These are phyloP conservation scores for Struthio camelus DNA, from an alignment of 2,113 vertebrate genomes.

Conservation along the genomic window DNA sequence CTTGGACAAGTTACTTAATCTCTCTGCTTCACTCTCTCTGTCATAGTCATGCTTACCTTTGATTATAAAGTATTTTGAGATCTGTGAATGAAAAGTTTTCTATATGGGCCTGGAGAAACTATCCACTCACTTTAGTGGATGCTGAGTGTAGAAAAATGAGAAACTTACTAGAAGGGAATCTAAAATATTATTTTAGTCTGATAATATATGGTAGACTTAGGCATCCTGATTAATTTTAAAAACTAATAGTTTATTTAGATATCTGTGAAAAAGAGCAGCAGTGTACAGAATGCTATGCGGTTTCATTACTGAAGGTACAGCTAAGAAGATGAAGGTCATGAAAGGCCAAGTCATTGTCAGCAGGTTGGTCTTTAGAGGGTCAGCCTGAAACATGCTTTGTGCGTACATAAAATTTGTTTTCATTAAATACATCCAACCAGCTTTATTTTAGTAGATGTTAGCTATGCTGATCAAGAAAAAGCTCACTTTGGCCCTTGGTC, in stretches of 20 bases:
- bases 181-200: not conserved
- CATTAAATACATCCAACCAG: not conserved
- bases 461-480: rapidly evolving
- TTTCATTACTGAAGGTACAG: not conserved
- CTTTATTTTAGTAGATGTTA: not conserved
- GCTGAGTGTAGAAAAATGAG: not conserved
- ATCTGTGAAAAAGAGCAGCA: not conserved
- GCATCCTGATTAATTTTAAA: not conserved
- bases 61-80: not conserved
- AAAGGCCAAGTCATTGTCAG: not conserved
- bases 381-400: not conserved
- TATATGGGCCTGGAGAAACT: not conserved
- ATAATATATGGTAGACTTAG: not conserved
- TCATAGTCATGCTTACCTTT: not conserved
- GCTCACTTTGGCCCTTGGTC: not conserved
- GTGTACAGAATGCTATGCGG: not conserved
- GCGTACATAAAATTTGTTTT: not conserved
- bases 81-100: not conserved
- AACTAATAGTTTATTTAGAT: not conserved
- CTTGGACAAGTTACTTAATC: not conserved
- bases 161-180: not conserved
- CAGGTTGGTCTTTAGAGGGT: not conserved
- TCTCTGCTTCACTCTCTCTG: not conserved
- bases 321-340: not conserved
- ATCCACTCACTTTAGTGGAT: not conserved